A percentile compares a stretch with the other conserved stretches of the same genome.
These are phyloP conservation scores for Pseudochirops cupreus DNA, from an alignment of 2,797 vertebrate genomes.

Conservation along the genomic window DNA sequence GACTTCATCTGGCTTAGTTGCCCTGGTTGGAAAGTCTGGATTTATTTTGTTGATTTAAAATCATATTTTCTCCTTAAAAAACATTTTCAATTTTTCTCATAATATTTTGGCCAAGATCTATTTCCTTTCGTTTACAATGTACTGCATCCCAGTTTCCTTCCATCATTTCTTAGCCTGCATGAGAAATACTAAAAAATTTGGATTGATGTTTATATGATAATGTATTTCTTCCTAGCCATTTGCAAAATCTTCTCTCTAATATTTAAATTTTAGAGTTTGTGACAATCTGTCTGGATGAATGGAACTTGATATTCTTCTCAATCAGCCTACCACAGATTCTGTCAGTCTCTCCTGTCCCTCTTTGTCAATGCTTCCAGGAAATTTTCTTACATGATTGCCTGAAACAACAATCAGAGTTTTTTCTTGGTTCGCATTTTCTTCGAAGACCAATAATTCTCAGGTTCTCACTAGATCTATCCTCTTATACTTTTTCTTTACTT, in stretches of 20 bases:
- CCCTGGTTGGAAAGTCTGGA: neutral
- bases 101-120: neutral
- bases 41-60: neutral
- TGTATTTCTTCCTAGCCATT: neutral
- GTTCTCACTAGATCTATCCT: neutral
- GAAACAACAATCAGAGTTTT: neutral
- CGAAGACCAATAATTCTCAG: neutral
- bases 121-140: neutral
- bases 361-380: neutral
- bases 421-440: neutral
- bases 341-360: neutral
- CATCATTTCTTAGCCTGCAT: neutral
- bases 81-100: neutral
- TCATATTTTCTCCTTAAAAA: neutral
- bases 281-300: neutral
- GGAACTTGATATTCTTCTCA: neutral
- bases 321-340: neutral
- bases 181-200: neutral
- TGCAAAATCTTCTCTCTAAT: neutral
- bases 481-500: neutral
- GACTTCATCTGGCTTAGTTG: neutral
- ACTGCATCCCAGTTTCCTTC: neutral
- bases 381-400: neutral
- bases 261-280: neutral
- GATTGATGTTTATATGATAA: neutral